These are phyloP conservation scores for Coreoperca whiteheadi DNA, from an alignment of 2,113 vertebrate genomes.

Conservation along the genomic window DNA sequence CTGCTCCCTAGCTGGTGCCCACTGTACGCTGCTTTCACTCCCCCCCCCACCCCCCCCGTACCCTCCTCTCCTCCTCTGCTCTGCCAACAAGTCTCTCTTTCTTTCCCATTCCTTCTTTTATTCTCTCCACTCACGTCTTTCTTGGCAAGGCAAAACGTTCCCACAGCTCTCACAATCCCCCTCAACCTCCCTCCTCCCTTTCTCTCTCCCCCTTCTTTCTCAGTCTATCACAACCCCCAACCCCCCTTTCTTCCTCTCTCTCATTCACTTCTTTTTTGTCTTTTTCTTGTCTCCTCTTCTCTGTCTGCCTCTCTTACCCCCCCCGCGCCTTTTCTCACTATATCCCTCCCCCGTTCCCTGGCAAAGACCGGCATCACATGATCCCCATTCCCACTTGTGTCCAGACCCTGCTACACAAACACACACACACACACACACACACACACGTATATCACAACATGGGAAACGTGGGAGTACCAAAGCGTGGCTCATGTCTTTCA, in stretches of 20 bases:
- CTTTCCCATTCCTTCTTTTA: slow-evolving; percentile 74
- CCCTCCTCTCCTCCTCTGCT: slow-evolving; percentile 48
- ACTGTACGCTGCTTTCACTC: slow-evolving; percentile 36
- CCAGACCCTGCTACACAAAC: slow-evolving; percentile 37
- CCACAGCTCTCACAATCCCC: slow-evolving; percentile 74
- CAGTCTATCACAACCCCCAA: slow-evolving; percentile 42
- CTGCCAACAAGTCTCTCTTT: slow-evolving; percentile 81
- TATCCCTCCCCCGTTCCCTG: slow-evolving; percentile 56
- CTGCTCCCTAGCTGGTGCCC: slow-evolving; percentile 67
- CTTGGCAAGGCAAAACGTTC: slow-evolving; percentile 73
- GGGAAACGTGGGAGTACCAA: slow-evolving; percentile 21
- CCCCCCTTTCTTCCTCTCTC: slow-evolving; percentile 34
- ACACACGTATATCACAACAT: slow-evolving; percentile 31
- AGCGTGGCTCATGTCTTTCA: slow-evolving; percentile 67
- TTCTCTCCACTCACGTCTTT: slow-evolving; percentile 74
- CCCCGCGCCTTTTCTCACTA: slow-evolving; percentile 15
- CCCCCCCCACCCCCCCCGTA: slow-evolving; percentile 1
- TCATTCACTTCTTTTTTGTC: slow-evolving; percentile 50
- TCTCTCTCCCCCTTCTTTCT: slow-evolving; percentile 14
- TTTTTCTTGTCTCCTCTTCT: slow-evolving; percentile 47
- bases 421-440: slow-evolving; percentile 37
- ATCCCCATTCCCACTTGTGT: slow-evolving; percentile 67
- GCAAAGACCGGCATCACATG: slow-evolving; percentile 79
- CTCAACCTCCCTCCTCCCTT: neutral
- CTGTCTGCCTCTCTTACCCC: slow-evolving; percentile 19